Evolutionary conservation across 2,888 invertebrate genomes (phyloP), one percentile per base, ranked within the genome.

Genomic region (Chaetogeoica ovagalla): DNA sequence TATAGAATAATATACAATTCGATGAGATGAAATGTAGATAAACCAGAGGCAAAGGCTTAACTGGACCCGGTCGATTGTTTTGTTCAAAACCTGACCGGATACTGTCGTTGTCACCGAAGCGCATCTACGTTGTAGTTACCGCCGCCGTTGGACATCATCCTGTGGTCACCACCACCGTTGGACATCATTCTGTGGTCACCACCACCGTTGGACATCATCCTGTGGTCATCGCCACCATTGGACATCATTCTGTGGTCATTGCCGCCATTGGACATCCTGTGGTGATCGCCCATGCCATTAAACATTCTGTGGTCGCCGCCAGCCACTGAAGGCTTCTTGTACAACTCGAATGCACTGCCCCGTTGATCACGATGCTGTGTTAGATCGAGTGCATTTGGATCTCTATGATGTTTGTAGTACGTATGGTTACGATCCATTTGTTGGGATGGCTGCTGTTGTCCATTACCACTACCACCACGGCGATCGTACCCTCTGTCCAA

Each of bases 341-440:
- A 97, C 82, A 96, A 88, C 87, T 96, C 96, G 86, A 97, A 96
- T n/a, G 97, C 97, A 83, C 96, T 96, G 48, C 96, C 96, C 77
- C 96, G 89, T 85, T 96, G 95, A 86, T 96, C 96, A 85, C 95
- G 93, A 71, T 95, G 95, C 21, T 79, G 79, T 75, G 94, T 94
- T 85, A 96, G 88, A 84, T 91, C 91, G 17, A 91, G 86, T 82
- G 86, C 88, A 84, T 87, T 89, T 79, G 86, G 87, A 85, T 88
- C 88, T 82, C 88, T 85, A 79, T 85, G 84, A 57, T 84, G 84
- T 73, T 84, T 84, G 83, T 89, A 89, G 84, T 88, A 88, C 63
- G 71, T 57, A 71, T 79, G 79, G 15, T n/a, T 62, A 9, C 70
- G 70, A 19, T 79, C 79, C 39, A 71, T 79, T 7, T 70, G 79